Conservation (phyloP, 1,140 invertebrate species). For the Scaptomyza montana region DNA sequence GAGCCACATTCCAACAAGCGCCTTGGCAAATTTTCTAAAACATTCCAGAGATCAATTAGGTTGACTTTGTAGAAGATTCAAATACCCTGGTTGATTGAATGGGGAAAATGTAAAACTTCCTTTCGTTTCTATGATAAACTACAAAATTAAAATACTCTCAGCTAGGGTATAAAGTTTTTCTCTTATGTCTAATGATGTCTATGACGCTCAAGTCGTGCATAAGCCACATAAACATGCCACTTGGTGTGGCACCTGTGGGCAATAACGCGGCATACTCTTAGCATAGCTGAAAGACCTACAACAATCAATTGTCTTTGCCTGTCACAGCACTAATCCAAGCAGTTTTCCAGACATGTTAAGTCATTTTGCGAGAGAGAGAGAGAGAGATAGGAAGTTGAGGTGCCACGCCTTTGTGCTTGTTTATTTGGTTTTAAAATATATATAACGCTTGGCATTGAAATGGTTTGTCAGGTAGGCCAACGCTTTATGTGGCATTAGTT, state of each 20-base stretch:
- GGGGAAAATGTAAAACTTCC: too few species aligned
- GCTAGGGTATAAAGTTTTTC: conserved; percentile 29
- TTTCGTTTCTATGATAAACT: too few species aligned
- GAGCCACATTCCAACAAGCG: conserved; percentile 8
- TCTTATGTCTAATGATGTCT: conserved; percentile 55
- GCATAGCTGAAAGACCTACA: not conserved
- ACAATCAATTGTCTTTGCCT: conserved; percentile 46
- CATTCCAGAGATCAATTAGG: conserved; percentile 6
- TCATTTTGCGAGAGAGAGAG: conserved; percentile 49
- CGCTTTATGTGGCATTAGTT: conserved; percentile 52
- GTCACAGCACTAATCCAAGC: conserved; percentile 71
- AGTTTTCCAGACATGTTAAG: conserved; percentile 68
- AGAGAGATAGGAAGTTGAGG: not conserved
- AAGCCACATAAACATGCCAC: conserved; percentile 30
- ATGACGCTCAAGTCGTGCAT: conserved; percentile 45
- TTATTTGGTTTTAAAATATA: conserved; percentile 55
- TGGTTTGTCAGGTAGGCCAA: conserved; percentile 18
- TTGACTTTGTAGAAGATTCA: not conserved
- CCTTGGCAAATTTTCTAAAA: conserved; percentile 60
- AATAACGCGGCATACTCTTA: conserved; percentile 8
- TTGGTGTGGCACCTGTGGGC: conserved; percentile 19
- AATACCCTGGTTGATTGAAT: not conserved
- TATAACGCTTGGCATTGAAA: conserved; percentile 55
- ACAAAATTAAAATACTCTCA: not conserved
- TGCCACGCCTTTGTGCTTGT: conserved; percentile 14